phyloP scores from a whole-genome alignment of 2,797 vertebrate species.

The Siniperca undulata region DNA sequence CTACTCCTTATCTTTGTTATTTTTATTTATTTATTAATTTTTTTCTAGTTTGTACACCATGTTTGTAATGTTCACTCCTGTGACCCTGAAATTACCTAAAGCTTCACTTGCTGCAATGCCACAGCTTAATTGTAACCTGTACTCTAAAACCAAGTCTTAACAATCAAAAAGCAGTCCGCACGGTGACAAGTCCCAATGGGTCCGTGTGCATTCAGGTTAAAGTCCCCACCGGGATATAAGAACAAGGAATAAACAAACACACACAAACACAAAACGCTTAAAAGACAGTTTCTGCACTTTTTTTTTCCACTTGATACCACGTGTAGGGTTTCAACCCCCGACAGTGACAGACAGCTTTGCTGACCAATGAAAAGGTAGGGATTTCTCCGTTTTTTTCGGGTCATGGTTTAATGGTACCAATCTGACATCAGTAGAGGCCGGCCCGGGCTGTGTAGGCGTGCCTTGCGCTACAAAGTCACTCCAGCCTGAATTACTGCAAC shows the following conservation, averaged over 20 bases:
- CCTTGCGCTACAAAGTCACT: conserved; percentile 80
- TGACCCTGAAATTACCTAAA: background rate
- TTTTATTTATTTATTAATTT: too few relatives aligned
- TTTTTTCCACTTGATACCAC: conserved; percentile 80
- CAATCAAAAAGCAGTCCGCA: too few relatives aligned
- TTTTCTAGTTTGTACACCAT: background rate
- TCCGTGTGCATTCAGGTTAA: too few relatives aligned
- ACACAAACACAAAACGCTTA: background rate
- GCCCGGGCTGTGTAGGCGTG: conserved; percentile 78
- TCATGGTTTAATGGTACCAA: conserved; percentile 56
- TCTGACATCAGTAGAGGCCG: conserved; percentile 36
- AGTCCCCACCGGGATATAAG: too few relatives aligned
- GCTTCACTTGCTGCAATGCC: background rate
- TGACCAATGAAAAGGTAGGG: conserved; percentile 56
- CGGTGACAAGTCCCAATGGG: too few relatives aligned
- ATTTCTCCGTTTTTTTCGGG: background rate
- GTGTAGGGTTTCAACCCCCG: conserved; percentile 84
- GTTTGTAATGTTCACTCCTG: background rate
- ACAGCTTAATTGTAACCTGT: too few relatives aligned
- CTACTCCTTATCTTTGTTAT: background rate
- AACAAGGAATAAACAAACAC: background rate
- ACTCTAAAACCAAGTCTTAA: too few relatives aligned
- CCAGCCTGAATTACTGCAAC: conserved; percentile 84
- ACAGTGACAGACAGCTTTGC: conserved; percentile 42
- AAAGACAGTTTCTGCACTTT: conserved; percentile 13